Percentiles rank a stretch among this genome's conserved stretches.
phyloP scores from a whole-genome alignment of 2,113 vertebrate species.

The Bujurquina vittata region DNA sequence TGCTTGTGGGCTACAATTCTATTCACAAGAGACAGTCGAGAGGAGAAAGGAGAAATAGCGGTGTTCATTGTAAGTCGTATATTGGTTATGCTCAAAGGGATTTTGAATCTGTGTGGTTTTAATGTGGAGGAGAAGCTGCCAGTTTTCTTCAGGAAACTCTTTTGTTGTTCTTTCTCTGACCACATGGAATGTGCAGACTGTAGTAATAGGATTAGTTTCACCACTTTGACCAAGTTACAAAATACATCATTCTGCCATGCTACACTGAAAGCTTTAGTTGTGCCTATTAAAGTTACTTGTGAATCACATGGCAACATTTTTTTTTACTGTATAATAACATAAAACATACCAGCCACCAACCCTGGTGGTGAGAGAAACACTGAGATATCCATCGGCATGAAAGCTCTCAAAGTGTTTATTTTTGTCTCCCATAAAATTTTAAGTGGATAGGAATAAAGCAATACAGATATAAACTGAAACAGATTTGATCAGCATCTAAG shows the following conservation, averaged over 20 bases:
- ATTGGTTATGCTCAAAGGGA: neutral
- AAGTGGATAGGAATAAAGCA: neutral
- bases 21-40: neutral
- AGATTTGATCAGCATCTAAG: neutral
- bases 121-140: neutral
- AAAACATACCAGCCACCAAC: neutral
- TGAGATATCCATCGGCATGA: neutral
- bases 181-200: constrained; percentile 32
- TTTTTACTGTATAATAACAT: neutral
- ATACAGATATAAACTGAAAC: neutral
- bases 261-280: constrained; percentile 8
- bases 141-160: constrained; percentile 11
- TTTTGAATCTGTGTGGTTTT: neutral
- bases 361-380: neutral
- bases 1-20: neutral
- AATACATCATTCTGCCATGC: constrained; percentile 14
- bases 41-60: neutral
- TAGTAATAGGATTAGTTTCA: constrained; percentile 58
- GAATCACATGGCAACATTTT: neutral
- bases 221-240: constrained; percentile 26
- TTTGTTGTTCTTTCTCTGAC: constrained; percentile 24
- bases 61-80: neutral
- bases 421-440: neutral
- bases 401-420: neutral
- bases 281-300: neutral